Evolutionary conservation across 2,888 invertebrate species (phyloP).

Genomic region (Lasius fuliginosus): DNA sequence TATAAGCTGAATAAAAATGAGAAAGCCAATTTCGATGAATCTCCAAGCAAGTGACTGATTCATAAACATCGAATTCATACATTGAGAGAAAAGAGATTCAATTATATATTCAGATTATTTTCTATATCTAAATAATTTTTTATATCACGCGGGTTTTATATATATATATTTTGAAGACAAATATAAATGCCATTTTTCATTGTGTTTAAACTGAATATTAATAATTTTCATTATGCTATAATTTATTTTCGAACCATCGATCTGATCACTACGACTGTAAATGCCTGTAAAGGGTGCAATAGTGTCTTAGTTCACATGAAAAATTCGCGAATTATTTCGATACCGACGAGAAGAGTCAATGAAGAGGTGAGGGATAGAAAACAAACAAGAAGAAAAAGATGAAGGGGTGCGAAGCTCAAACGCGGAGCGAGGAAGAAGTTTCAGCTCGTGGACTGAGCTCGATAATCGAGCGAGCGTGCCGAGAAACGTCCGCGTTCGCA

Average conservation of each 20-base stretch:
- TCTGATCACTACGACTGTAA: background rate
- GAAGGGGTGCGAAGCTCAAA: background rate
- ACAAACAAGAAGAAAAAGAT: slow-evolving; percentile 13
- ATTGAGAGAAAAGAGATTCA: background rate
- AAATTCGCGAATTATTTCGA: slow-evolving; percentile 8
- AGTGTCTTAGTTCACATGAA: background rate
- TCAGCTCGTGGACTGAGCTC: slow-evolving; percentile 59
- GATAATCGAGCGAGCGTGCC: slow-evolving; percentile 77
- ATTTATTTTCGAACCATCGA: background rate
- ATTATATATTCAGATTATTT: background rate
- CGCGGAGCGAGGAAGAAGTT: slow-evolving; percentile 40
- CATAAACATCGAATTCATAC: background rate
- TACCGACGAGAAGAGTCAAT: slow-evolving; percentile 4
- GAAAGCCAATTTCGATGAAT: background rate
- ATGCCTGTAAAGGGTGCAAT: background rate
- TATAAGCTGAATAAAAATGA: background rate
- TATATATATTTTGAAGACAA: background rate
- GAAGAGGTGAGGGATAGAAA: slow-evolving; percentile 8
- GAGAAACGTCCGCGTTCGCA: slow-evolving; percentile 67
- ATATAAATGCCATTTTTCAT: background rate
- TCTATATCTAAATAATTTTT: background rate
- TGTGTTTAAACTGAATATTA: background rate
- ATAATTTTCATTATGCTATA: background rate
- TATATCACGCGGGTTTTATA: background rate
- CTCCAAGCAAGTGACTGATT: background rate